A percentile compares a stretch with the other conserved stretches of the same genome.
phyloP scores from a whole-genome alignment of 1,140 invertebrate genomes.

The Trichomalopsis sarcophagae region DNA sequence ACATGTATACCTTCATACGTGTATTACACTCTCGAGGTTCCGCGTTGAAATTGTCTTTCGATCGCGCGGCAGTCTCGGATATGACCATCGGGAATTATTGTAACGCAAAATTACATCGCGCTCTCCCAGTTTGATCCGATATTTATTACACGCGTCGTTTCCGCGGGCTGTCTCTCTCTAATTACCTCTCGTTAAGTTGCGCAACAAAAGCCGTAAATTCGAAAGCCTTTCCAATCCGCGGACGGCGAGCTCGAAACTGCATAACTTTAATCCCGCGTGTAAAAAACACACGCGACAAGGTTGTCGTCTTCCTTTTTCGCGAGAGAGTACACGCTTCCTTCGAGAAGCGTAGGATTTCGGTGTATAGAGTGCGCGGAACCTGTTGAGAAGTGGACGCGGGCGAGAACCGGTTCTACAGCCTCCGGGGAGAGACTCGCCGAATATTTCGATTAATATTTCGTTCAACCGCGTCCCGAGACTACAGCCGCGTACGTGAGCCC shows the following conservation, averaged over 20 bases:
- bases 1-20: not conserved
- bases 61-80: not conserved
- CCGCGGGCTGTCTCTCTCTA: not conserved
- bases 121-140: not conserved
- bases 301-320: not conserved
- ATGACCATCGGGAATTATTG: not conserved
- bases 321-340: not conserved
- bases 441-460: constrained; percentile 45
- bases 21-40: too few relatives aligned
- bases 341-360: constrained; percentile 26
- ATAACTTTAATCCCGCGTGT: not conserved
- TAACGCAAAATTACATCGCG: not conserved
- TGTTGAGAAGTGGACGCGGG: not conserved
- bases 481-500: too few relatives aligned
- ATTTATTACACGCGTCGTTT: too few relatives aligned
- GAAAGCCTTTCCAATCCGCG: not conserved
- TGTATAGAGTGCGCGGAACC: not conserved
- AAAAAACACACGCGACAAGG: not conserved
- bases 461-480: not conserved
- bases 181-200: not conserved
- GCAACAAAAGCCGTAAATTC: not conserved
- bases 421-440: not conserved
- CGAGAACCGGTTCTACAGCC: constrained; percentile 38
- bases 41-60: not conserved
- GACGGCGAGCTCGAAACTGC: not conserved